Evolutionary conservation across 2,888 invertebrate genomes (phyloP), one percentile per base, ranked within the genome.

Genomic region (Apamea monoglypha): DNA sequence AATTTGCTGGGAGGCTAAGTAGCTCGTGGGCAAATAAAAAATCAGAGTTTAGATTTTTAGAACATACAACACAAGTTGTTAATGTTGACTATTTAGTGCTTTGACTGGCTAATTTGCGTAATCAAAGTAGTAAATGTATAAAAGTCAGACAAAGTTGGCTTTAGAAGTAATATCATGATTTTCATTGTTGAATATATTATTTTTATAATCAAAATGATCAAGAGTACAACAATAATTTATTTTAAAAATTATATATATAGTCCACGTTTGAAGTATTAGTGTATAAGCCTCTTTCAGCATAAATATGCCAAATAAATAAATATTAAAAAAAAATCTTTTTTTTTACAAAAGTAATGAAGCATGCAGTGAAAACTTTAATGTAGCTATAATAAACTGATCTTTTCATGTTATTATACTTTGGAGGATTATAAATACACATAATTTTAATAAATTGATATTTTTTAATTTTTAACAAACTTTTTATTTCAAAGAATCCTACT

Each of bases 371-470:
- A 44, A 21, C 44, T 63, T 12, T 68, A 61, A 74, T 67, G 1
- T 40, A 18, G 16, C 53, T 36, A n/a, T 78, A 68, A 67, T 82
- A 78, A 61, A 74, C 59, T 71, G 66, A 70, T 72, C 67, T 66
- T 86, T 74, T 56, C 16, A 32, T 78, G 74, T 61, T 68, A 68
- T 16, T 66, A 25, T 61, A 16, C 12, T n/a, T 78, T 40, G 32
- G 25, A 68, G 14, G n/a, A 73, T 73, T 72, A 66, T 40, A 47
- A 69, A 73, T 70, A 66, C 53, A 68, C 40, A 36, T 81, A 80
- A 74, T 74, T 80, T 44, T 44, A 82, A 82, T 82, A 82, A 82
- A 82, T 61, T 50, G n/a, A 82, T 82, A 82, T 82, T 82, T 82
- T 78, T 82, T 36, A 4, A 71, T 73, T 82, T 76, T 59, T 25